Base-by-base conservation (phyloP, 2,888 invertebrate genomes). In the Netelia melanura region DNA sequence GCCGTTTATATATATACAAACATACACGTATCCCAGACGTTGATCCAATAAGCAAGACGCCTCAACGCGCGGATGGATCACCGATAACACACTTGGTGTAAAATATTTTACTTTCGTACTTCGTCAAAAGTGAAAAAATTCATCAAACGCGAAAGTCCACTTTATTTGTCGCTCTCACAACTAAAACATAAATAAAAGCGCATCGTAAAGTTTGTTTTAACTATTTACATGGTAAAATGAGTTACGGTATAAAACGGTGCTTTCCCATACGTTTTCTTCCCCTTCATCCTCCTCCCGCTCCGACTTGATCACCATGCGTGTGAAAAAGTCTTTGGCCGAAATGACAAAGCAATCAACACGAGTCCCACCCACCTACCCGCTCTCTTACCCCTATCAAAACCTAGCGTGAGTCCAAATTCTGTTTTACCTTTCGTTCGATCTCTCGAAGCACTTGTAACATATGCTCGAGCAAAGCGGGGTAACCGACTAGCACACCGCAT, bases 381-480 rank as follows among this genome's bases (percentile, higher is more conserved):
- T 11, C 43, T 43, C 8, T 56, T 17, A 23, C 54, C 44, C 8
- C 44, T 61, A 25, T 17, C 44, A 10, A 25, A 65, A 30, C 71
- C 70, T 74, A 79, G 30, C 72, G 61, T 25, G 78, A 70, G 3
- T 84, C 77, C 44, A 67, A 30, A 23, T 38, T 30, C 17, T 74
- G 74, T 44, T 84, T 68, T 1, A 92, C 68, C 67, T 89, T 86
- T 17, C 81, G 84, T 44, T 90, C 88, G 44, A 93, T 87, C 61
- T 92, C 89, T 5, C 85, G 83, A 30, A 93, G 74, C 71, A 92
- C 79, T n/a, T 84, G 74, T 1, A 88, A 83, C 71, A 93, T 72
- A 67, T 92, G 91, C 61, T 90, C 89, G 10, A 91, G 87, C 52
- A 93, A 87, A 21, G 87, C 85, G 1, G 86, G 6, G 38, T 38